Evolutionary conservation across 2,797 vertebrate species (phyloP), one percentile per base, ranked within the genome.

Genomic region (Chaetophractus vellerosus): DNA sequence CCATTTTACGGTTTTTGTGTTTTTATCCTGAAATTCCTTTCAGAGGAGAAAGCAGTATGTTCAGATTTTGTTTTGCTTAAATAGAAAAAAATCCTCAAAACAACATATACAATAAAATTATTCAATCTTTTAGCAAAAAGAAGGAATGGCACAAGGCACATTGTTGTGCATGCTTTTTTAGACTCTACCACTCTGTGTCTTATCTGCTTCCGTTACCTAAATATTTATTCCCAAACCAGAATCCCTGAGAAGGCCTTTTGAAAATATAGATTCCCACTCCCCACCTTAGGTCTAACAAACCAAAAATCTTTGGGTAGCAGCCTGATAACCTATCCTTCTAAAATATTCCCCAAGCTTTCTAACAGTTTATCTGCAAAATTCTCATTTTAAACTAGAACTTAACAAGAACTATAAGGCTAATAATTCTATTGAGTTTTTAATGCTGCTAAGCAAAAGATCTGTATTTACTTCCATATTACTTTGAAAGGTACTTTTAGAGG

Each of bases 201-300:
- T 66, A 59, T 66, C 64, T 82, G 61, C 66, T 64, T 80, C 71
- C 74, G 26, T 76, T 80, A 68, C 28, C 75, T 94, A 96, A 96
- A 93, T 90, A 94, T 94, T 94, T 94, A 87, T 91, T 78, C 61
- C 61, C 71, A 97, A 88, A 84, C 33, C 76, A 84, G 61, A 89
- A 93, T 71, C 31, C 33, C 75, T 87, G 63, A 61, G 24, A 84
- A 28, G 88, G 3, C 8, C 38, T 75, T 91, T 63, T 81, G 24
- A 87, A 96, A 96, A 89, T 85, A 74, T 0, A 50, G 57, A 85
- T 78, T 83, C 33, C 52, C 75, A 6, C 16, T 23, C 38, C 45
- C 7, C 5, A 21, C 21, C 7, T 64, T 48, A 90, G 59, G 38
- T 45, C 31, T 76, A 92, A 78, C 66, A 89, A 85, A 66, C 71